A percentile compares a stretch with the other conserved stretches of the same genome.
Evolutionary conservation across 2,888 invertebrate species (phyloP).

Genomic region (Rugalucina vietnamica): DNA sequence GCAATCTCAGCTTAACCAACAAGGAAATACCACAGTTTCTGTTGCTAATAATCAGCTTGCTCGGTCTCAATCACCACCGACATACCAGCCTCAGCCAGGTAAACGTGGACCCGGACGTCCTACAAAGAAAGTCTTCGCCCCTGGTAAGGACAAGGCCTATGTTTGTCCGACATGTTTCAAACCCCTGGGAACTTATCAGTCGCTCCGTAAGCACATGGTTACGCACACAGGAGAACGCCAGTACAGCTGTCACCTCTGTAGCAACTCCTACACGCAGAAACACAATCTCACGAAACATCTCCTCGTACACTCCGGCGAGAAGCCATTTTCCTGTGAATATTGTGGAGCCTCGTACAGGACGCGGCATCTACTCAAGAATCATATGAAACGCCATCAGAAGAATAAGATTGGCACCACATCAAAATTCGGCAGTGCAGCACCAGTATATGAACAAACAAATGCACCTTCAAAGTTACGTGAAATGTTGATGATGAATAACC

Average conservation of each 20-base stretch:
- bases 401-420: too few relatives aligned
- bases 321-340: conserved; percentile 47
- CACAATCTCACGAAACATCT: conserved; percentile 61
- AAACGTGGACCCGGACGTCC: neutral
- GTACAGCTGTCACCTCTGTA: conserved; percentile 54
- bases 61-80: neutral
- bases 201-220: conserved; percentile 47
- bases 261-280: conserved; percentile 60
- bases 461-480: too few relatives aligned
- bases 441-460: too few relatives aligned
- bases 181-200: conserved; percentile 43
- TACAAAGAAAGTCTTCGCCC: neutral
- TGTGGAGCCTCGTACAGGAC: conserved; percentile 54
- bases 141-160: neutral
- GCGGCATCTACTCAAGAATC: conserved; percentile 55
- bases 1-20: too few relatives aligned
- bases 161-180: conserved; percentile 52
- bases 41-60: neutral
- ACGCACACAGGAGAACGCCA: conserved; percentile 50
- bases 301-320: conserved; percentile 51
- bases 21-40: too few relatives aligned
- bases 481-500: too few relatives aligned
- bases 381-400: conserved; percentile 38
- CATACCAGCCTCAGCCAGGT: neutral
- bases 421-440: too few relatives aligned